phyloP scores from a whole-genome alignment of 2,113 vertebrate species.

The Microtus ochrogaster region DNA sequence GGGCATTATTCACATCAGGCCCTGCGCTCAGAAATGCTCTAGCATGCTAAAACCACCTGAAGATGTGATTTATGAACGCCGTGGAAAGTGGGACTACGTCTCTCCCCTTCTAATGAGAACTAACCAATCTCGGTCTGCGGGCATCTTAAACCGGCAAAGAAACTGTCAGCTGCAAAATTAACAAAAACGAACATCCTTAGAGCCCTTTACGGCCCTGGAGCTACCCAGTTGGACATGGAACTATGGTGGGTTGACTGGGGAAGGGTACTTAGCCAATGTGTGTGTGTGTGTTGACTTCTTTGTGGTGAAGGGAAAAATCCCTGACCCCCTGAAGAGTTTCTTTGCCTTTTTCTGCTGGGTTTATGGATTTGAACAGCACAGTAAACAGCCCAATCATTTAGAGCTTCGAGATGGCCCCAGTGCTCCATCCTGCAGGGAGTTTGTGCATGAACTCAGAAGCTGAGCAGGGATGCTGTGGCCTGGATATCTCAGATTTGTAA shows the following conservation, averaged over 20 bases:
- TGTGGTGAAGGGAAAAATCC: constrained; percentile 50
- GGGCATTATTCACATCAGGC: constrained; percentile 80
- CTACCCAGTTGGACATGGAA: constrained; percentile 48
- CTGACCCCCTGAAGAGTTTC: neutral
- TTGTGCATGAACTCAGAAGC: neutral
- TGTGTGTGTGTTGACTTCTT: neutral
- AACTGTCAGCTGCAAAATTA: constrained; percentile 69
- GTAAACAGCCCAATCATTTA: neutral
- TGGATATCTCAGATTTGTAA: neutral
- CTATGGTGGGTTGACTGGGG: neutral
- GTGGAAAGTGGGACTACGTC: constrained; percentile 62
- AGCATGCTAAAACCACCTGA: constrained; percentile 71
- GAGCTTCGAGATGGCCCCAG: neutral
- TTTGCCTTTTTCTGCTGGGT: constrained; percentile 28
- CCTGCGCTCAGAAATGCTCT: constrained; percentile 76
- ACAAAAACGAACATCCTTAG: constrained; percentile 63
- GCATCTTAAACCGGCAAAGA: constrained; percentile 46
- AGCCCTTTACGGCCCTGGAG: constrained; percentile 20
- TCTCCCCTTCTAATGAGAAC: constrained; percentile 78
- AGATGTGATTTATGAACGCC: constrained; percentile 84
- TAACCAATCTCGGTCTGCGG: constrained; percentile 67
- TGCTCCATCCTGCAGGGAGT: neutral
- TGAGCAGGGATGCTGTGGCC: neutral
- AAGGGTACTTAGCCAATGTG: constrained; percentile 17
- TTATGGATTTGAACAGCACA: constrained; percentile 36